A percentile compares a stretch with the other conserved stretches of the same genome.
phyloP scores from a whole-genome alignment of 2,888 invertebrate species.

The Chrysolina americana region DNA sequence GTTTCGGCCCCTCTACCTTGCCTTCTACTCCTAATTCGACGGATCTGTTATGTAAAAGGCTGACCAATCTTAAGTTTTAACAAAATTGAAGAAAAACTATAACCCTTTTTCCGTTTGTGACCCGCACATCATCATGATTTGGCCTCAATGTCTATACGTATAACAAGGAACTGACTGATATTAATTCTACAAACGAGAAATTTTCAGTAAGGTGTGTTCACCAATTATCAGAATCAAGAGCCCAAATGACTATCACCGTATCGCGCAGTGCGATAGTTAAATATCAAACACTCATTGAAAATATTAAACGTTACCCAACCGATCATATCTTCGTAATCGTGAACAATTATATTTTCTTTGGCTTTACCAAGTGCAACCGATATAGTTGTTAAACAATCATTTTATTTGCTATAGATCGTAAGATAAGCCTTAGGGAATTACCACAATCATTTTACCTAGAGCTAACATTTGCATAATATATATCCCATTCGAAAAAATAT shows the following conservation, averaged over 20 bases:
- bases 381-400: slow-evolving; percentile 46
- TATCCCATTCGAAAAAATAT: slow-evolving; percentile 22
- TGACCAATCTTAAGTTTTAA: too few species aligned
- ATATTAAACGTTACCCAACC: slow-evolving; percentile 31
- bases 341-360: slow-evolving; percentile 40
- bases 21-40: too few species aligned
- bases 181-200: background rate
- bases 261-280: slow-evolving; percentile 16
- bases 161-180: background rate
- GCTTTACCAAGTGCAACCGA: slow-evolving; percentile 39
- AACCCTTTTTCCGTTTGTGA: too few species aligned
- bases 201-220: background rate
- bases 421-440: slow-evolving; percentile 35
- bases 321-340: slow-evolving; percentile 39
- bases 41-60: too few species aligned
- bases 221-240: background rate
- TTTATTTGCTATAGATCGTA: slow-evolving; percentile 41
- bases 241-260: slow-evolving; percentile 11
- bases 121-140: too few species aligned
- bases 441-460: slow-evolving; percentile 34
- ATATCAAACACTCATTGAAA: slow-evolving; percentile 15
- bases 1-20: too few species aligned
- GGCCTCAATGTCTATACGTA: too few species aligned
- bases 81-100: too few species aligned
- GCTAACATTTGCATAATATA: slow-evolving; percentile 36